Evolutionary conservation across 2,113 vertebrate species (phyloP), one percentile per base, ranked within the genome.

Genomic region (Chionomys nivalis): DNA sequence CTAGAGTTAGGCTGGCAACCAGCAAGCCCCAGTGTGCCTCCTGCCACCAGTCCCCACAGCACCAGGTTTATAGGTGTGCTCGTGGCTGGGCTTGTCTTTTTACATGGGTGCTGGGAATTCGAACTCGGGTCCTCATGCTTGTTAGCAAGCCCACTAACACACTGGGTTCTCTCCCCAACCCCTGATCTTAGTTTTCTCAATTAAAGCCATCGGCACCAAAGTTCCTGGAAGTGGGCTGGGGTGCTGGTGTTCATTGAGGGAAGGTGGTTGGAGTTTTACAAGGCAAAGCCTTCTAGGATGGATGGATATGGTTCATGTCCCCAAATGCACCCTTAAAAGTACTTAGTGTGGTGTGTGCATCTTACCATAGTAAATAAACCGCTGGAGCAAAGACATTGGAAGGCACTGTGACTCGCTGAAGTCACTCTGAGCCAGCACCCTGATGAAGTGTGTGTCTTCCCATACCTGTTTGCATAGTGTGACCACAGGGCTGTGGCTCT

Each of bases 291-390:
- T 16, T 44, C 75, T 3, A 28, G 8, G 72, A 28, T 31, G 12
- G 6, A 9, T 16, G 17, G 3, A 8, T 33, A 24, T 24, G 11
- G 58, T 26, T 26, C 12, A 26, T 3, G 2, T 11, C 44, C 8
- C 12, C 0, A 0, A 58, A 6, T 17, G 23, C 0, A 33, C 68
- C 33, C 76, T 83, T 7, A 0, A 24, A 28, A 47, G 9, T 5
- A 19, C 47, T 39, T 58, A 86, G 31, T n/a, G 1, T 6, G 47
- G 65, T 39, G 11, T 33, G 7, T 89, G 17, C 10, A 4, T 47
- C 36, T 44, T 47, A 24, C 12, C n/a, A 1, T 65, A 55, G 49
- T 61, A 19, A 78, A 42, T 66, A 55, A 24, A 24, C 1, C 19
- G 7, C 44, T 76, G 13, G 39, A 39, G 39, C 21, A 77, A 87